Evolutionary conservation across 2,797 vertebrate genomes (phyloP), one percentile per base, ranked within the genome.

Genomic region (Helicolenus hilgendorfi): DNA sequence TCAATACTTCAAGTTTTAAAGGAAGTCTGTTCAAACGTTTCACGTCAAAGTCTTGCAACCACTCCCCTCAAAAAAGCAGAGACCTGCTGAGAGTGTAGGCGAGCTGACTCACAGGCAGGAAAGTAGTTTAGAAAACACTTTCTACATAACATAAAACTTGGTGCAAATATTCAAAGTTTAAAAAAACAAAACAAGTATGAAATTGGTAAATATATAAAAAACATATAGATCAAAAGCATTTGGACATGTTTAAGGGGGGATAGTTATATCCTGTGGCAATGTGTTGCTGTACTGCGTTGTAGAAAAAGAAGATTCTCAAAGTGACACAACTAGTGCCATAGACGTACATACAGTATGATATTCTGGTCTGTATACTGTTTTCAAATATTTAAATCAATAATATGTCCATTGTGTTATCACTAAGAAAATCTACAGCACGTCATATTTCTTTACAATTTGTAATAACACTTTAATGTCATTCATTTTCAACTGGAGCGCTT

Each of bases 61-160:
- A 31, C 36, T 74, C 29, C 53, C 20, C 53, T 55, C 20, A 67
- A 53, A 77, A 53, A 59, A 13, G 27, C 41, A 68, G 67, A 49
- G 11, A 63, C 80, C 72, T 81, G 77, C 81, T 84, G 73, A 74
- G 69, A 45, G 73, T 7, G 80, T 78, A 27, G 73, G 77, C 11
- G 31, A 38, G 56, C 84, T 81, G 77, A 78, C 49, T 73, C 79
- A 77, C n/a, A 38, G 38, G 20, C 13, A 38, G 26, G 58, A 26
- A 77, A 60, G 15, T 77, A 2, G 64, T 15, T 63, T 58, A 72
- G 31, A 70, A 67, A 72, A 78, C 31, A 60, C 26, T 70, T 24
- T 69, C 8, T n/a, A n/a, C 18, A 45, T 33, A 36, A 10, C 69
- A 33, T 55, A 26, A 76, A 67, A 79, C 70, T 45, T 62, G 0